Evolutionary conservation across 92 coral and sea anemone species (phyloP), one percentile per base, ranked within the genome.

Genomic region (Siderastrea siderea): DNA sequence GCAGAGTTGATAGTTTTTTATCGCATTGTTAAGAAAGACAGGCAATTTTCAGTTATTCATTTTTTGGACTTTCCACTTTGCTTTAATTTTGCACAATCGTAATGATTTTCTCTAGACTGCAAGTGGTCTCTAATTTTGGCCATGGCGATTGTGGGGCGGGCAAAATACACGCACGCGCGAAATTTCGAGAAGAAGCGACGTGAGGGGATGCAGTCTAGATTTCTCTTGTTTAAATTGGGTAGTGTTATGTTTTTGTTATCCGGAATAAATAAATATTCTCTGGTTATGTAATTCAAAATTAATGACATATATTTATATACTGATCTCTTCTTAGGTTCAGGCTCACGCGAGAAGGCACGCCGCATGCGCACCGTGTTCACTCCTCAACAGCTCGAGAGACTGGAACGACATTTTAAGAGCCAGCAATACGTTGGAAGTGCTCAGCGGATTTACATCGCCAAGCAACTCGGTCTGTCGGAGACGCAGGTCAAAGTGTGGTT

Each of bases 401-500:
- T 94, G 47, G 97, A 94, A 68, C 89, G 91, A 75, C 92, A 94
- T 45, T 94, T 94, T 63, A 91, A 86, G 87, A 74, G 55, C 62
- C 94, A 94, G 64, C 95, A 94, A 47, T 94, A 92, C 77, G 86
- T 94, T 55, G 91, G 95, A 53, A 92, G 94, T 19, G 97, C 91
- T 3, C 93, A 93, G 90, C 75, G 97, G 72, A 89, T 91, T 15
- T 91, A 86, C 73, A 91, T 94, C 54, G 94, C 95, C 17, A 84
- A 93, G 8, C 95, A 94, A 43, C 92, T 94, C 45, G 94, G 90
- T 49, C 94, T 94, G 15, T 92, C 93, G 26, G 97, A 94, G 67
- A 85, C 95, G 3, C 97, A 94, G 73, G 97, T 94, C 64, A 94
- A 94, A 68, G 94, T 94, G 9, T 94, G 97, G 97, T 94, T 94